phyloP scores from a whole-genome alignment of 2,113 vertebrate species.

The Rhegmatorhina hoffmannsi region DNA sequence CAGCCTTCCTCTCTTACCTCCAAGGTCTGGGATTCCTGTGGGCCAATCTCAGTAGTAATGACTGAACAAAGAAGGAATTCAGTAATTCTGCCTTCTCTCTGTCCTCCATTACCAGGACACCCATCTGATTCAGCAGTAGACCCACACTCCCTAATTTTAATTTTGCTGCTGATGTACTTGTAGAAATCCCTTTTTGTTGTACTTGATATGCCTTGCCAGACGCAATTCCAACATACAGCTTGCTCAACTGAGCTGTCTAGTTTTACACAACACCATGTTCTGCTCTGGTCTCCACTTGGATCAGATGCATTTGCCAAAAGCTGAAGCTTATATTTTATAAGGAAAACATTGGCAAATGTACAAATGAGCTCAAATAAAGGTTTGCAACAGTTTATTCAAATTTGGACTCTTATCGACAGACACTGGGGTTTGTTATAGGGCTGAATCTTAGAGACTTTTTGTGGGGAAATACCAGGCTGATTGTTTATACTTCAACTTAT shows the following conservation, averaged over 20 bases:
- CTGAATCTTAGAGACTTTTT: not conserved
- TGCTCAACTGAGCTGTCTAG: not conserved
- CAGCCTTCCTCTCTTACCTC: not conserved
- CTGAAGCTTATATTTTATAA: not conserved
- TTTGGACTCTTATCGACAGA: not conserved
- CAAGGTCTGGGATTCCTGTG: not conserved
- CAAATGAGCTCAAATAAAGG: not conserved
- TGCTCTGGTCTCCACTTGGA: not conserved
- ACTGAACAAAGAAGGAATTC: not conserved
- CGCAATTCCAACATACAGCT: not conserved
- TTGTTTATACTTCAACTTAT: not conserved
- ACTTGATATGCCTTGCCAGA: not conserved
- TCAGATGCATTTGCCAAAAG: accelerated
- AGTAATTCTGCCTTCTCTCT: not conserved
- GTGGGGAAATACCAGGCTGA: not conserved
- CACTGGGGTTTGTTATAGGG: not conserved
- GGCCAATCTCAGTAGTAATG: not conserved
- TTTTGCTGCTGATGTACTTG: not conserved
- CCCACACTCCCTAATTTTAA: too few relatives aligned
- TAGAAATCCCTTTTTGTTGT: not conserved
- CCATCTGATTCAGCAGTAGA: not conserved
- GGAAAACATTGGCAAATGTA: not conserved
- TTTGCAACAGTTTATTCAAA: not conserved
- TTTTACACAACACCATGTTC: not conserved
- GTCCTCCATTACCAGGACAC: not conserved